phyloP scores from a whole-genome alignment of 1,140 invertebrate genomes.

The Antheraea mylitta region DNA sequence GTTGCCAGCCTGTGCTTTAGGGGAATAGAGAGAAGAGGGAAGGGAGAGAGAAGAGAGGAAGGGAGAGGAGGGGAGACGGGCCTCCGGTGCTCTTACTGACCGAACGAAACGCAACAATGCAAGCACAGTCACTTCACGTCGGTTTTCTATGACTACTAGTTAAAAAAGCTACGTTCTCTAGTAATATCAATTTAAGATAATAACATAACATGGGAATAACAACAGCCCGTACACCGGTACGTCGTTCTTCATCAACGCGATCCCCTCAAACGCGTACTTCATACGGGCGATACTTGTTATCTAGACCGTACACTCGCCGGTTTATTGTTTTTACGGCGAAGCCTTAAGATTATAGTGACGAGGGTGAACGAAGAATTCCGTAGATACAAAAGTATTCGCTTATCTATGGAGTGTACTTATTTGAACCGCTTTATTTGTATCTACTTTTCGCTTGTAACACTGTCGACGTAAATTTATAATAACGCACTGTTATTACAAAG shows the following conservation, averaged over 20 bases:
- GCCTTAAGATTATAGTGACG: constrained; percentile 3
- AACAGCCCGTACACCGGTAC: not conserved
- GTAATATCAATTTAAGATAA: not conserved
- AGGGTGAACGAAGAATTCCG: not conserved
- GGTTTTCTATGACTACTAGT: too few species aligned
- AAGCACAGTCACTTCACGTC: too few species aligned
- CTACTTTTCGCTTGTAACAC: not conserved
- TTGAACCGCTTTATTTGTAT: not conserved
- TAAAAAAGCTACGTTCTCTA: not conserved
- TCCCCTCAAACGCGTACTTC: not conserved
- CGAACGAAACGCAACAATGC: too few species aligned
- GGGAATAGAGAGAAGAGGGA: too few species aligned
- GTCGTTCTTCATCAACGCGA: constrained; percentile 1
- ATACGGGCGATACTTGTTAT: constrained; percentile 4
- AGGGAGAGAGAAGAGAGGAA: too few species aligned
- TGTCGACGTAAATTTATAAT: too few species aligned
- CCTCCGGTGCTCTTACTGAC: too few species aligned
- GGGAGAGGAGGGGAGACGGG: too few species aligned
- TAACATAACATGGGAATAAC: not conserved
- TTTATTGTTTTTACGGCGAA: constrained; percentile 4
- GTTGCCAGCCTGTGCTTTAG: too few species aligned
- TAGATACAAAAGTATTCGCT: not conserved
- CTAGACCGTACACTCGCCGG: not conserved
- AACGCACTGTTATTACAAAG: too few species aligned
- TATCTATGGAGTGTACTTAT: not conserved